Percentiles rank a stretch among this genome's conserved stretches.
These are phyloP conservation scores for Acanthopleura granulata DNA, from an alignment of 2,888 invertebrate genomes.

Conservation along the genomic window DNA sequence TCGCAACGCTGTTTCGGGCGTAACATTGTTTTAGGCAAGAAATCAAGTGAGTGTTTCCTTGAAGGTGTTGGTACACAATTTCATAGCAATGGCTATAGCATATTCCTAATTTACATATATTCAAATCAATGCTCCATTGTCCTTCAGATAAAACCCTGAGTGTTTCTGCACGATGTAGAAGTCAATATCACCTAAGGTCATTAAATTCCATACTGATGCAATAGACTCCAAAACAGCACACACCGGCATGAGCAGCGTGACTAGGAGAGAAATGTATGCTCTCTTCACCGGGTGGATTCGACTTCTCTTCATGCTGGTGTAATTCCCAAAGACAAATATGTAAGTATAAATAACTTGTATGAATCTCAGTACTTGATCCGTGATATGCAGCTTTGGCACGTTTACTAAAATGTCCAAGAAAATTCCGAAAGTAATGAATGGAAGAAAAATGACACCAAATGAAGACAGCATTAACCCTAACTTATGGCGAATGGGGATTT, in stretches of 20 bases:
- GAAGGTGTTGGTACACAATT: too few relatives aligned
- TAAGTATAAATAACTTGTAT: neutral
- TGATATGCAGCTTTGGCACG: neutral
- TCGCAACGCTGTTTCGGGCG: too few relatives aligned
- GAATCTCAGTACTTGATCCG: neutral
- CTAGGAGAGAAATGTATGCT: neutral
- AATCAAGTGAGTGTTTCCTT: too few relatives aligned
- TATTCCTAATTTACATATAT: too few relatives aligned
- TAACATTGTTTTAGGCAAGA: too few relatives aligned
- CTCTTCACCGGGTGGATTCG: neutral
- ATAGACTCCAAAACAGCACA: neutral
- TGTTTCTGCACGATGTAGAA: constrained; percentile 10
- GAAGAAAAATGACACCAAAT: neutral
- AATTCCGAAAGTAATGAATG: neutral
- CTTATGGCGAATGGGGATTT: constrained; percentile 48
- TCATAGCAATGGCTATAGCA: too few relatives aligned
- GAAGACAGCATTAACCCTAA: constrained; percentile 36
- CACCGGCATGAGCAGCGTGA: neutral
- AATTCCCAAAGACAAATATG: neutral
- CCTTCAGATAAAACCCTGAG: neutral
- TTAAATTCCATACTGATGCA: neutral
- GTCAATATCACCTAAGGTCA: neutral
- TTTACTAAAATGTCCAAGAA: neutral
- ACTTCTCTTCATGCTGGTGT: neutral
- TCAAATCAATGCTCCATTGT: too few relatives aligned